phyloP scores from a whole-genome alignment of 2,797 vertebrate genomes.

The Centropyge bicolor region DNA sequence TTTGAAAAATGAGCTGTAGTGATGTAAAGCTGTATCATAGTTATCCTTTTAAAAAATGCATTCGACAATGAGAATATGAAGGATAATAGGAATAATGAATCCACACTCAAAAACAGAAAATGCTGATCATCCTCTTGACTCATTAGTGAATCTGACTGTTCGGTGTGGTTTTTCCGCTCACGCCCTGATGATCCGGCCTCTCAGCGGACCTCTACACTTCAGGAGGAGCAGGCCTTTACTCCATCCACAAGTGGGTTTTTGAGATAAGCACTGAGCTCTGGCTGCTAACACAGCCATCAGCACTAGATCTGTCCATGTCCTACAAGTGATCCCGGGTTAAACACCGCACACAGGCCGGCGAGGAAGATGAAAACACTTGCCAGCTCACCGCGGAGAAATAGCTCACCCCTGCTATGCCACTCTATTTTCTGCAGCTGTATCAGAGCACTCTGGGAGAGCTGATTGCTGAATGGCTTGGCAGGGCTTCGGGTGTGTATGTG shows the following conservation, averaged over 20 bases:
- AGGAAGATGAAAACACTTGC: slow-evolving; percentile 71
- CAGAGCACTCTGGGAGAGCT: slow-evolving; percentile 63
- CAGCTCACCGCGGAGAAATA: slow-evolving; percentile 53
- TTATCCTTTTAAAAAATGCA: neutral
- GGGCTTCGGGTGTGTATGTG: slow-evolving; percentile 47
- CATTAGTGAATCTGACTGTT: slow-evolving; percentile 7
- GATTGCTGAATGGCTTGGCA: slow-evolving; percentile 69
- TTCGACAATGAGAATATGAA: neutral
- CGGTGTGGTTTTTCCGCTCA: neutral
- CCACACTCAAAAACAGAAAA: neutral
- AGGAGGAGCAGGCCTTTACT: slow-evolving; percentile 15
- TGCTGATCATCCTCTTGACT: neutral
- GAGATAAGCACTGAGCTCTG: slow-evolving; percentile 54
- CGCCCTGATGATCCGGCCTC: slow-evolving; percentile 9
- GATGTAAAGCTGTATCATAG: too few species aligned
- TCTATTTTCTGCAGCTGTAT: slow-evolving; percentile 69
- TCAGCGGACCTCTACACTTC: slow-evolving; percentile 2
- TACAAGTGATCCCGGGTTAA: slow-evolving; percentile 67
- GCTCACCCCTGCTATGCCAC: slow-evolving; percentile 65
- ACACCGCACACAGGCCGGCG: slow-evolving; percentile 43
- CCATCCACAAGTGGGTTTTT: slow-evolving; percentile 43
- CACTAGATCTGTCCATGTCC: slow-evolving; percentile 54
- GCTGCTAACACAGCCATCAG: slow-evolving; percentile 60
- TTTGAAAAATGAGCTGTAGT: neutral
- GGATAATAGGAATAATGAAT: neutral